Evolutionary conservation across 2,797 vertebrate genomes (phyloP).

Genomic region (Aviceda leuphotes): DNA sequence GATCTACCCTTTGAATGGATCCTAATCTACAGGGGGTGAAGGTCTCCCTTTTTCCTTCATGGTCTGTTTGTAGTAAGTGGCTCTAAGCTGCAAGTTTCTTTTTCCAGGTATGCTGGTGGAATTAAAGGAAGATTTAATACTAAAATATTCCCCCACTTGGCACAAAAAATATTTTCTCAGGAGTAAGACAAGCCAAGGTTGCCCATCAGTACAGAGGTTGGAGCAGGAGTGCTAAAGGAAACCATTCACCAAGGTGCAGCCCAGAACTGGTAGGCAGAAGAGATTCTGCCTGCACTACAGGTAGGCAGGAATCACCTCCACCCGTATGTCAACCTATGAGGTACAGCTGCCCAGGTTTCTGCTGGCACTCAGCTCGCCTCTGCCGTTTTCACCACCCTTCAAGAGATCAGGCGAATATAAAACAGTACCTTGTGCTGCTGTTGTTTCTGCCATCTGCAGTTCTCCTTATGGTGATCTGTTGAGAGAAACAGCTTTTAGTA

Average conservation of each 20-base stretch:
- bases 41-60: background rate
- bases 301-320: background rate
- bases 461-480: conserved; percentile 18
- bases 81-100: background rate
- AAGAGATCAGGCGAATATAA: background rate
- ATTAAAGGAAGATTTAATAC: background rate
- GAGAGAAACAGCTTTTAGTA: conserved; percentile 30
- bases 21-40: background rate
- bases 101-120: background rate
- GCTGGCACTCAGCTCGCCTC: background rate
- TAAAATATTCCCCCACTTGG: background rate
- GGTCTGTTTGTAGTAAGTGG: background rate
- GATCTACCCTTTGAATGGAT: background rate
- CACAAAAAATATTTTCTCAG: background rate
- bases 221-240: background rate
- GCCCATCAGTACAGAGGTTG: background rate
- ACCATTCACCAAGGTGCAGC: background rate
- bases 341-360: background rate
- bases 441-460: background rate
- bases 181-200: background rate
- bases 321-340: background rate
- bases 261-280: background rate
- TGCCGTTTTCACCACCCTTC: background rate
- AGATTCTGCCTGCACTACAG: background rate
- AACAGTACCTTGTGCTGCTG: conserved; percentile 61